Conservation (phyloP, 2,888 invertebrate species). For the Neoitamus cyanurus region DNA sequence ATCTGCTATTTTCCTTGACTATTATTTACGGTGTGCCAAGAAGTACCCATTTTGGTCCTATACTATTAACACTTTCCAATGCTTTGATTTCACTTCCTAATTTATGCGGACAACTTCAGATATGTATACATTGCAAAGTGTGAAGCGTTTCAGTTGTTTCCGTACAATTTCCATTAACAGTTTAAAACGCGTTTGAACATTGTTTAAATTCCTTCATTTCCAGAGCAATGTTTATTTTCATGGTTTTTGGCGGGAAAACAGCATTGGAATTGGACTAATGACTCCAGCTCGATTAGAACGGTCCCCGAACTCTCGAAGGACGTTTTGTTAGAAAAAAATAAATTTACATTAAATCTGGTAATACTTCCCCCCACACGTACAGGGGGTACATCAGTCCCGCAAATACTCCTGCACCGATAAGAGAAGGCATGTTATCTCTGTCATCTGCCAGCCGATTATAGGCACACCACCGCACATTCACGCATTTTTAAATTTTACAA, state of each 20-base stretch:
- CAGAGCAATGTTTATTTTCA: not conserved
- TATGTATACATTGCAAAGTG: too few species aligned
- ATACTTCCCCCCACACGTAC: not conserved
- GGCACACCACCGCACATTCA: not conserved
- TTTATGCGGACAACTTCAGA: too few species aligned
- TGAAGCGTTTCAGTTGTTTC: too few species aligned
- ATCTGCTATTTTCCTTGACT: not conserved
- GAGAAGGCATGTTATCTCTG: not conserved
- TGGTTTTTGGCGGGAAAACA: not conserved
- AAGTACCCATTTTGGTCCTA: not conserved
- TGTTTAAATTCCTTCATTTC: too few species aligned
- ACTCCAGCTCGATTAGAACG: not conserved
- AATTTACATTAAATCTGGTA: not conserved
- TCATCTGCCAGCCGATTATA: not conserved
- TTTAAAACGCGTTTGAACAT: not conserved
- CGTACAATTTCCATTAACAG: too few species aligned
- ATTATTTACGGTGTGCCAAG: not conserved
- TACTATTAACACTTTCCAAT: not conserved
- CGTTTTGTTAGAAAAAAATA: not conserved
- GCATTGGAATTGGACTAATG: not conserved
- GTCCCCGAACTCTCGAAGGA: not conserved
- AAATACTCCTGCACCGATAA: not conserved
- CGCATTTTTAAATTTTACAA: not conserved
- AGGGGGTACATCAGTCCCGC: not conserved
- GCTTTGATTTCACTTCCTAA: not conserved